These are phyloP conservation scores for Beaufortia kweichowensis DNA, from an alignment of 2,113 vertebrate species.

Conservation along the genomic window DNA sequence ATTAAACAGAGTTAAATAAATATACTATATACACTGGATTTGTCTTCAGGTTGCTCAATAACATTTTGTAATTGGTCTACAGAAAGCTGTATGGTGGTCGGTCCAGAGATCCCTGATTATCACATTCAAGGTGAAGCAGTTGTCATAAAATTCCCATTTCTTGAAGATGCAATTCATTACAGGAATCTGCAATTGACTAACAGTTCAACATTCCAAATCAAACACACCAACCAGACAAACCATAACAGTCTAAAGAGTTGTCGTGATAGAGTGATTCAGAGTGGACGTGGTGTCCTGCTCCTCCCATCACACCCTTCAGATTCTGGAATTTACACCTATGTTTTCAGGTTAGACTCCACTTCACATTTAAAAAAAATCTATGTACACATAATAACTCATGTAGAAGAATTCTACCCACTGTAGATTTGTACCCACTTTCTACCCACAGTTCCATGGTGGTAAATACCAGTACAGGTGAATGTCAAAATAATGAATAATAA, in stretches of 20 bases:
- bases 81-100: conserved; percentile 61
- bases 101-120: conserved; percentile 60
- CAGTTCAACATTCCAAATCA: conserved; percentile 49
- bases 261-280: conserved; percentile 65
- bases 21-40: no score
- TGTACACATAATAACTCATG: no score
- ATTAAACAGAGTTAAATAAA: no score
- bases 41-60: not conserved
- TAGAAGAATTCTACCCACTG: no score
- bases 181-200: conserved; percentile 46
- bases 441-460: no score
- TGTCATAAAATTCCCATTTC: conserved; percentile 75
- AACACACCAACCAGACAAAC: conserved; percentile 47
- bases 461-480: no score
- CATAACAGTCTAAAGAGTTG: conserved; percentile 47
- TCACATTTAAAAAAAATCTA: not conserved
- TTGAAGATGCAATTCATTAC: conserved; percentile 48
- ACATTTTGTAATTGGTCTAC: conserved; percentile 38
- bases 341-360: conserved; percentile 67
- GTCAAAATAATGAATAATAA: no score
- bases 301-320: conserved; percentile 78
- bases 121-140: conserved; percentile 78
- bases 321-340: conserved; percentile 83
- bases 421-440: no score
- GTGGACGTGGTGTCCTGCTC: conserved; percentile 76